These are phyloP conservation scores for Melitaea athalia DNA, from an alignment of 2,888 invertebrate genomes.

Conservation along the genomic window DNA sequence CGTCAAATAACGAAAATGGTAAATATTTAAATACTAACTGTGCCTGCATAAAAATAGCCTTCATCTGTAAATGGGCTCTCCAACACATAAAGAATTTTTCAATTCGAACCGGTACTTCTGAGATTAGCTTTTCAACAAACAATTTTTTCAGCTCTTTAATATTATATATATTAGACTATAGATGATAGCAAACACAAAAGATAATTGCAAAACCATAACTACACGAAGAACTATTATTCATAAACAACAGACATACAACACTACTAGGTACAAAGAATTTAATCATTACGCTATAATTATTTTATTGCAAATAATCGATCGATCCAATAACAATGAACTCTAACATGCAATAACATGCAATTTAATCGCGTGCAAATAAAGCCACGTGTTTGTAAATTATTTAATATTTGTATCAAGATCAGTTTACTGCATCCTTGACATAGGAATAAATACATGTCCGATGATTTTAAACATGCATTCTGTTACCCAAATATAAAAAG, in stretches of 20 bases:
- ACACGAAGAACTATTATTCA: too few species aligned
- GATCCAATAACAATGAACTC: background rate
- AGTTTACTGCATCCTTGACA: background rate
- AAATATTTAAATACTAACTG: too few species aligned
- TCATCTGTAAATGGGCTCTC: too few species aligned
- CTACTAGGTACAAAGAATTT: background rate
- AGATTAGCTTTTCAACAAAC: too few species aligned
- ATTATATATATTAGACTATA: too few species aligned
- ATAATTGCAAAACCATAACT: too few species aligned
- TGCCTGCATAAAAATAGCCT: too few species aligned
- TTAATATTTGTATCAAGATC: background rate
- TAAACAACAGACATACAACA: background rate
- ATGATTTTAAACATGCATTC: background rate
- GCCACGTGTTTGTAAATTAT: background rate
- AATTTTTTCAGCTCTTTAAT: too few species aligned
- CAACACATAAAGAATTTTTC: too few species aligned
- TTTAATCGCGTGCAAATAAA: background rate
- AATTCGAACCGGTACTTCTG: too few species aligned
- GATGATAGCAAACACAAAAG: too few species aligned
- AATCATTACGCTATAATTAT: background rate
- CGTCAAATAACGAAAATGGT: too few species aligned
- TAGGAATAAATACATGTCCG: background rate
- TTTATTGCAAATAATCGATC: constrained; percentile 3
- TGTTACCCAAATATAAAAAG: background rate
- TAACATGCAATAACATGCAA: background rate